Base-by-base conservation (phyloP, 2,888 invertebrate genomes). In the Himalopsyche tibetana region DNA sequence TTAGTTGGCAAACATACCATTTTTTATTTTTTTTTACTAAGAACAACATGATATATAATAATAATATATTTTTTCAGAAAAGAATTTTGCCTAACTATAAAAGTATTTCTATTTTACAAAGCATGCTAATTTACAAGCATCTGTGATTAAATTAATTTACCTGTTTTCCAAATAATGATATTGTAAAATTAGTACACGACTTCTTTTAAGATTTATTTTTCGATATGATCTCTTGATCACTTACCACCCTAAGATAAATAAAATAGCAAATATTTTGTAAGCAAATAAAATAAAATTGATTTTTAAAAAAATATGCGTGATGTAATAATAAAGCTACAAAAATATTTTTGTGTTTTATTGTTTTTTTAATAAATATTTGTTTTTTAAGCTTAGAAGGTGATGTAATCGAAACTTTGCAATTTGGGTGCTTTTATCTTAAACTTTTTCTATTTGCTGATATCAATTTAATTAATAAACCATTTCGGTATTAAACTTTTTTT, bases 1-100 rank as follows among this genome's bases (percentile, higher is more conserved):
- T 74, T 74, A 69, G 81, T 45, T 82, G 86, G 80, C 81, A 81
- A 38, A 6, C 86, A 19, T 83, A n/a, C 83, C 80, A 63, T 55
- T 63, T 63, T 82, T 81, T 42, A 63, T 15, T 15, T 51, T 51
- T 55, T 84, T 56, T 84, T 55, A 19, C 51, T 56, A 51, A 63
- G 80, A 42, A 74, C 36, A 36, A 74, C 36, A 74, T 28, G 51
- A 51, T 51, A 45, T 28, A 28, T 45, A 28, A 69, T 69, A 56
- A 56, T 17, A 56, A 56, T 56, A 51, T 51, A 51, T 15, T 51
- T 63, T 63, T 63, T 63, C 63, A 12, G 28, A 74, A 74, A 74
- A 74, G 38, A 74, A 74, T 74, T 74, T 74, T 38, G 74, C 74
- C 74, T 74, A 74, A 36, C 74, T 74, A 74, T 74, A 15, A 74